Conservation (phyloP, 2,888 invertebrate genomes). For the Oxytorus armatus region DNA sequence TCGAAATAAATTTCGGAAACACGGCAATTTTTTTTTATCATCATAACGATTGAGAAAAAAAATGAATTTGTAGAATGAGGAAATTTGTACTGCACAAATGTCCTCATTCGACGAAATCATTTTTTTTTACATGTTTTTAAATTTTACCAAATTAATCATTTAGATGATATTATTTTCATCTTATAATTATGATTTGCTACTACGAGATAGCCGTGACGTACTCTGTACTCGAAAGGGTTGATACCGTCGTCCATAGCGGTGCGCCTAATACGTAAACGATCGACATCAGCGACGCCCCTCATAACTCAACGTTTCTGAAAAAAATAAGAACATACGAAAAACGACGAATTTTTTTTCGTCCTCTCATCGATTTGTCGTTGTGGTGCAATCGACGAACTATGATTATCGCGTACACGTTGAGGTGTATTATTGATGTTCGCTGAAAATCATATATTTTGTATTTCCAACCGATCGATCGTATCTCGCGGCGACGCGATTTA, state of each 20-base stretch:
- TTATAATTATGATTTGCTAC: constrained; percentile 49
- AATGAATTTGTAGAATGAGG: too few relatives aligned
- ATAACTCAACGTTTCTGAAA: constrained; percentile 69
- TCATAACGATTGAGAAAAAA: too few relatives aligned
- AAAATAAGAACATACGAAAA: constrained; percentile 31
- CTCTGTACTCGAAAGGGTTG: constrained; percentile 68
- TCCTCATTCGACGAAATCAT: background rate
- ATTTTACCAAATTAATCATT: background rate
- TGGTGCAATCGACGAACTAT: constrained; percentile 1
- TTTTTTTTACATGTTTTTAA: constrained; percentile 12
- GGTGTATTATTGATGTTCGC: background rate
- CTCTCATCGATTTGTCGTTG: background rate
- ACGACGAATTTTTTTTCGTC: constrained; percentile 10
- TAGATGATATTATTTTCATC: background rate
- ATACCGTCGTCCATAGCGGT: constrained; percentile 68
- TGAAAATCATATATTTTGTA: background rate
- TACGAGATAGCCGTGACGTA: constrained; percentile 62
- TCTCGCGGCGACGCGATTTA: background rate
- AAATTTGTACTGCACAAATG: too few relatives aligned
- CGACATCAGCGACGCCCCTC: constrained; percentile 59
- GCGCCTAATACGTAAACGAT: constrained; percentile 56
- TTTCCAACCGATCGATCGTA: background rate
- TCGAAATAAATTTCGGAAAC: too few relatives aligned
- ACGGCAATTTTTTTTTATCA: too few relatives aligned
- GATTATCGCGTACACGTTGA: background rate